These are phyloP conservation scores for Sebastes cheni DNA, from an alignment of 2,797 vertebrate genomes.

Conservation along the genomic window DNA sequence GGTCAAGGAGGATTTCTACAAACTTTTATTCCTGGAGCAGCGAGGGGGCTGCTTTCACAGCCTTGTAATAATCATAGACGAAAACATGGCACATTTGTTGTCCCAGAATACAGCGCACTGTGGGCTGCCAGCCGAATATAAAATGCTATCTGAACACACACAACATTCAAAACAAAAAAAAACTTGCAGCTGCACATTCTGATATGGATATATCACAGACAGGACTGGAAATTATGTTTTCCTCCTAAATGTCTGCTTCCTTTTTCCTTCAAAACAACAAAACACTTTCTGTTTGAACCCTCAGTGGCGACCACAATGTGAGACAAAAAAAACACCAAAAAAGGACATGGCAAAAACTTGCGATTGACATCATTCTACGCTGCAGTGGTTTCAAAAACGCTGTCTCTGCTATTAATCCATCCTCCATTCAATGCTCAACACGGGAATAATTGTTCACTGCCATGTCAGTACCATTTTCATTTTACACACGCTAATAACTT, in stretches of 20 bases:
- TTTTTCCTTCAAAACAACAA: slow-evolving; percentile 3
- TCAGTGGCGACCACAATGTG: slow-evolving; percentile 2
- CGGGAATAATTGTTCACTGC: slow-evolving; percentile 8
- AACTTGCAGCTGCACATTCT: slow-evolving; percentile 50
- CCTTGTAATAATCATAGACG: slow-evolving; percentile 52
- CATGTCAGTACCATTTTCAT: background rate
- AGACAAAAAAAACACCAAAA: background rate
- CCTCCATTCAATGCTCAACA: slow-evolving; percentile 13
- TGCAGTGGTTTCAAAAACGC: background rate
- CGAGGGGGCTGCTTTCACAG: slow-evolving; percentile 24
- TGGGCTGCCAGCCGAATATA: slow-evolving; percentile 47
- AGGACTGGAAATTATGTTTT: slow-evolving; percentile 23
- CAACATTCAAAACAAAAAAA: slow-evolving; percentile 55
- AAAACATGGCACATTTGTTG: slow-evolving; percentile 44
- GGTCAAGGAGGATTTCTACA: slow-evolving; percentile 65
- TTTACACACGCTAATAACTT: slow-evolving; percentile 24
- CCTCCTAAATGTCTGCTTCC: background rate
- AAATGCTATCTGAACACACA: slow-evolving; percentile 50
- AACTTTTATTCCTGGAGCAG: slow-evolving; percentile 56
- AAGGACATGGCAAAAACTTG: background rate
- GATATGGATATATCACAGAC: slow-evolving; percentile 51
- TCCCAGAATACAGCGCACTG: slow-evolving; percentile 46
- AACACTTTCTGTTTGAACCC: background rate
- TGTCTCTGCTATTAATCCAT: slow-evolving; percentile 4
- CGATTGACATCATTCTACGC: background rate